Evolutionary conservation across 2,888 invertebrate species (phyloP), one percentile per base, ranked within the genome.

Genomic region (Luperina nickerlii): DNA sequence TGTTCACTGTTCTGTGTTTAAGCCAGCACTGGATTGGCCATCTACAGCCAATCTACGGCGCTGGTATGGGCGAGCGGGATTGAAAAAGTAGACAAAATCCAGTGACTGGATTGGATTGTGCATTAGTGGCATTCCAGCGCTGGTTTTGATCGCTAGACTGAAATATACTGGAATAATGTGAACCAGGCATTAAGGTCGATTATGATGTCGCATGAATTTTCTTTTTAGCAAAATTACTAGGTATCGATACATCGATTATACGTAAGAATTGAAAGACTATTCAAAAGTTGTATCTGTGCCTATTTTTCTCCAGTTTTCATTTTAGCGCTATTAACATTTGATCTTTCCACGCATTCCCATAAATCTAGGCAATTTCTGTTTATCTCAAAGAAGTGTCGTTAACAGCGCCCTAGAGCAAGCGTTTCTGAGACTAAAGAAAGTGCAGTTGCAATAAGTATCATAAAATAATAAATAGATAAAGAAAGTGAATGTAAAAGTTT

Each of bases 371-470:
- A 20, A 15, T 62, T 5, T 38, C 11, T 27, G 18, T 80, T 57
- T 27, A 27, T 38, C 11, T 48, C 27, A 18, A 51, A 57, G 11
- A 63, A 68, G 54, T 63, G 38, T 63, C 62, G 24, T 69, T 63
- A 75, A 1, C 54, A 20, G n/a, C n/a, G 45, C 73, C 72, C 45
- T 80, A 15, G 13, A 74, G 70, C 66, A 60, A 74, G 62, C 62
- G 67, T 54, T 72, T 66, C 38, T 57, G 13, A 63, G 20, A 18
- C 20, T 51, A 2, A 75, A 65, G 82, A 84, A 84, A 82, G 75
- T 74, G 78, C 54, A 79, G 60, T n/a, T 76, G 27, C 66, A 76
- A 63, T 71, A 57, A 63, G 48, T 84, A 67, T 60, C 42, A 27
- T 18, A 63, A 70, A 82, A 76, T 2, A 51, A 82, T 62, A 54